Evolutionary conservation across 2,888 invertebrate genomes (phyloP).

Genomic region (Limnephilus lunatus): DNA sequence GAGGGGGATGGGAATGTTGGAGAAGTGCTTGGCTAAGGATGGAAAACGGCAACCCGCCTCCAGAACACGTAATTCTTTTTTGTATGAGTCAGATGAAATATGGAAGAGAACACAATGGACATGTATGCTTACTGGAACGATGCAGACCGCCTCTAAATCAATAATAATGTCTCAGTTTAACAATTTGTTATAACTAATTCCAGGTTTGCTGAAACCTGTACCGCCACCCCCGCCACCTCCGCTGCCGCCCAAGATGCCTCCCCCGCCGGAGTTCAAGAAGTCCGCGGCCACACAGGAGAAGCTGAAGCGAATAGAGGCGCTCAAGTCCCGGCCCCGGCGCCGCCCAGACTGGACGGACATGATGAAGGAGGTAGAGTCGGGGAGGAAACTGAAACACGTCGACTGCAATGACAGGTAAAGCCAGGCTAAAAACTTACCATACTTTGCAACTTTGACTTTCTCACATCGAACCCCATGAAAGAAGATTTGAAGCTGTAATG

Average conservation of each 20-base stretch:
- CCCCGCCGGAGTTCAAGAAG: constrained; percentile 79
- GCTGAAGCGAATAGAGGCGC: constrained; percentile 82
- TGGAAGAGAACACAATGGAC: neutral
- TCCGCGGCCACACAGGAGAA: constrained; percentile 79
- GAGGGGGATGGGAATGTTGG: no score
- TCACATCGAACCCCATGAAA: no score
- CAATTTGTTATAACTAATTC: constrained; percentile 65
- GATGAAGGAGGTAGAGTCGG: constrained; percentile 94
- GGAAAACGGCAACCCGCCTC: no score
- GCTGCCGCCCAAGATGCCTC: constrained; percentile 82
- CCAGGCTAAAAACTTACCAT: neutral
- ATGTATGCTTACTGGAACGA: no score
- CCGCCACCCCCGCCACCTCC: constrained; percentile 85
- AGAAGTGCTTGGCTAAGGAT: no score
- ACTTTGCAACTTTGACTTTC: neutral
- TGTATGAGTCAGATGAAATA: neutral
- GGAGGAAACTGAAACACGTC: constrained; percentile 87
- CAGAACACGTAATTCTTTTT: no score
- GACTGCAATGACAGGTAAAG: constrained; percentile 88
- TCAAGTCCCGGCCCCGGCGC: constrained; percentile 86
- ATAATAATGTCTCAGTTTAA: neutral
- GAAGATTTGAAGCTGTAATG: no score
- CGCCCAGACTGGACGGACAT: constrained; percentile 93
- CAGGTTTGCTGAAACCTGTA: constrained; percentile 75
- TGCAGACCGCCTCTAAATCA: no score